Conservation (phyloP, 2,797 vertebrate species). For the Tiaroga cobitis region DNA sequence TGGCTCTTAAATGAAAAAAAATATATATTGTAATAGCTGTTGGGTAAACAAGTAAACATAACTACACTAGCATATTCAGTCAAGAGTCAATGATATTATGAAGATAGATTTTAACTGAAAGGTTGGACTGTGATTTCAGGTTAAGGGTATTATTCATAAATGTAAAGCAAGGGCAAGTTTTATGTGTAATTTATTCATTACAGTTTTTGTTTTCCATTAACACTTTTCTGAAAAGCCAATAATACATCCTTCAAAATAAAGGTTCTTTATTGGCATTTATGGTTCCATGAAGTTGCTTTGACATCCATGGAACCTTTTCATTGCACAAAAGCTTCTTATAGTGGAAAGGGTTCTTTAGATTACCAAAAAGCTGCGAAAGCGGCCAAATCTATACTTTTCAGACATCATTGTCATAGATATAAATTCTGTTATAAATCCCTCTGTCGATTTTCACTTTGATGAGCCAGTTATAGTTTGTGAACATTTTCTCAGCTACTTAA, state of each 20-base stretch:
- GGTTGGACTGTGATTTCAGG: background rate
- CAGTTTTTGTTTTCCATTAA: background rate
- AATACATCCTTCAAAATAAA: background rate
- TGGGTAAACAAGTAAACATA: background rate
- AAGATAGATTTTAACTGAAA: background rate
- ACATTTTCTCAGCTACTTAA: background rate
- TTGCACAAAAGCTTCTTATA: background rate
- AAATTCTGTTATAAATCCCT: background rate
- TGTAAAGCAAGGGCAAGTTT: background rate
- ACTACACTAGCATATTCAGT: too few relatives aligned
- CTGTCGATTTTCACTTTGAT: background rate
- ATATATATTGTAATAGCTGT: background rate
- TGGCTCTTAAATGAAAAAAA: background rate
- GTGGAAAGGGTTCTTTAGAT: background rate
- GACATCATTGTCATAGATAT: background rate
- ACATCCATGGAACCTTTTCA: background rate
- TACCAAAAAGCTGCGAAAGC: background rate
- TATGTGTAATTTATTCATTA: background rate
- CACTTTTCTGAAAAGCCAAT: background rate
- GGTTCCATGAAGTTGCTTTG: background rate
- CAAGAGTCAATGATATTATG: background rate
- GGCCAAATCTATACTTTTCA: background rate
- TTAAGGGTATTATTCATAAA: background rate
- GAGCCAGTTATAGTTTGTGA: background rate
- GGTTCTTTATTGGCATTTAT: background rate